Base-by-base conservation (phyloP, 2,888 invertebrate genomes). In the Ditula angustiorana region DNA sequence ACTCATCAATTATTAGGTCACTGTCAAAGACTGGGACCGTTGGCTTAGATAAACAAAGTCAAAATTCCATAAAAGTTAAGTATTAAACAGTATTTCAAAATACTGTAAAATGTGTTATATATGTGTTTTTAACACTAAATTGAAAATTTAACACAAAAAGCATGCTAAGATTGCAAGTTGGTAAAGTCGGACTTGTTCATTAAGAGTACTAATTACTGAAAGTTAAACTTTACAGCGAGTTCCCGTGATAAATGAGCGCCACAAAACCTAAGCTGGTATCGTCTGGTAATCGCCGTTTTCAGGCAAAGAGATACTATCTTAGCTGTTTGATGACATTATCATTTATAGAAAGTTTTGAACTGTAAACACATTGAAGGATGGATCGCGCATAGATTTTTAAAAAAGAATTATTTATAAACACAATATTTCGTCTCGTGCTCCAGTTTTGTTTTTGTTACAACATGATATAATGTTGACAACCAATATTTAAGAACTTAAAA, bases 171-270 rank as follows among this genome's bases (percentile, higher is more conserved):
- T 56, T 56, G 37, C 24, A 5, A 41, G 37, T 50, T 57, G 28
- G 30, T 56, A 16, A 50, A 41, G 41, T 41, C 41, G 41, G 50
- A 63, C 57, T 58, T 26, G 63, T 63, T 58, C 58, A 63, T 63
- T 63, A 63, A 63, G 63, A 58, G 63, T 28, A 63, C 50, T 63
- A 63, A 63, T 63, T 58, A 63, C 63, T 33, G 46, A 16, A 58
- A 44, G 62, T 63, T 63, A 52, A 58, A 63, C 44, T 63, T 52
- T 52, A 58, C 62, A 62, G 47, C 37, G 57, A 63, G 62, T 57
- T 63, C 37, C 26, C 41, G 57, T 63, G 63, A 63, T 52, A 58
- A 63, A 63, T 63, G 63, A 63, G 58, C 35, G 10, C 58, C 44
- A 58, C 57, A 63, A 57, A 58, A 58, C 52, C 63, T 63, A 52